These are phyloP conservation scores for Coilia nasus DNA, from an alignment of 2,797 vertebrate genomes.

Conservation along the genomic window DNA sequence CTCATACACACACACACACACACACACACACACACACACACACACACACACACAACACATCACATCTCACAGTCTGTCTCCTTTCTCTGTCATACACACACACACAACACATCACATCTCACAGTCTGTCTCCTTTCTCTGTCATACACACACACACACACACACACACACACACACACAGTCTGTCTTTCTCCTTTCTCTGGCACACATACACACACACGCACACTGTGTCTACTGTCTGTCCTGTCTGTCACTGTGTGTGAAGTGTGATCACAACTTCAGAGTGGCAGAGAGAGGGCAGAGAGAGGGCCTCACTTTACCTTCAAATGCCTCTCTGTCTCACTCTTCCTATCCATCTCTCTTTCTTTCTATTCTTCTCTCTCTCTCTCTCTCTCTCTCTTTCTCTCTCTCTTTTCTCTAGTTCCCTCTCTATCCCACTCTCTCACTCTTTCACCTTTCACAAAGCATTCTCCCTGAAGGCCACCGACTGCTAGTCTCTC, in stretches of 20 bases:
- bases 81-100: too few species aligned
- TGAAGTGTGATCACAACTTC: background rate
- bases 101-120: too few species aligned
- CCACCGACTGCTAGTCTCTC: background rate
- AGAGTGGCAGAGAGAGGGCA: background rate
- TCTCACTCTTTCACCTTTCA: background rate
- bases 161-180: background rate
- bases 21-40: too few species aligned
- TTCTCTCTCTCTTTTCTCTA: background rate
- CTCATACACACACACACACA: too few species aligned
- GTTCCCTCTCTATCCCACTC: background rate
- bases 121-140: background rate
- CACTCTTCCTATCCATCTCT: too few species aligned
- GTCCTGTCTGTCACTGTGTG: background rate
- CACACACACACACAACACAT: too few species aligned
- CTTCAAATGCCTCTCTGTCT: background rate
- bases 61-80: background rate
- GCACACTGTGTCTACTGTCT: background rate
- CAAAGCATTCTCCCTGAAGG: background rate
- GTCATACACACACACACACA: too few species aligned
- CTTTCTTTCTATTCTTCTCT: too few species aligned
- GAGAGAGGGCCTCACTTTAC: background rate
- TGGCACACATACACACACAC: too few species aligned
- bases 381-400: too few species aligned
- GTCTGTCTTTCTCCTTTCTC: too few species aligned